Evolutionary conservation across 2,888 invertebrate species (phyloP).

Genomic region (Anticlea derivata): DNA sequence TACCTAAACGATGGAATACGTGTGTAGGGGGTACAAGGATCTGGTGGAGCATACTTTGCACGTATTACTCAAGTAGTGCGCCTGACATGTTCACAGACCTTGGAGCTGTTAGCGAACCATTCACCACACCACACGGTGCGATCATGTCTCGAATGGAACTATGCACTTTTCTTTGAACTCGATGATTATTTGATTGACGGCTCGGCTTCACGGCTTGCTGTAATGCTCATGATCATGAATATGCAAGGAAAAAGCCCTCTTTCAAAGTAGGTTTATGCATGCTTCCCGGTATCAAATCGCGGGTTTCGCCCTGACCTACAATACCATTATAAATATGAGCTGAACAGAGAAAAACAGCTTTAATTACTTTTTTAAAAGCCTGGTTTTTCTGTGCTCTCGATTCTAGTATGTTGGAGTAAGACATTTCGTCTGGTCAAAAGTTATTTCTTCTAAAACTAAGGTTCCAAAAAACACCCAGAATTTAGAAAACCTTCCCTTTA

Average conservation of each 20-base stretch:
- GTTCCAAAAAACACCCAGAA: too few relatives aligned
- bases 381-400: constrained; percentile 1
- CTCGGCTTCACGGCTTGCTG: too few relatives aligned
- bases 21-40: too few relatives aligned
- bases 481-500: too few relatives aligned
- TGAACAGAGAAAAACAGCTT: neutral
- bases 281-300: constrained; percentile 43
- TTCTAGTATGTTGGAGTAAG: neutral
- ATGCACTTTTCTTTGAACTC: constrained; percentile 7
- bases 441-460: too few relatives aligned
- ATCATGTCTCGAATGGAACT: neutral
- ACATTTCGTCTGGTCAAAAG: too few relatives aligned
- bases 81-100: constrained; percentile 45
- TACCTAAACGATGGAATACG: too few relatives aligned
- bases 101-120: constrained; percentile 44
- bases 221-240: too few relatives aligned
- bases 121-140: constrained; percentile 13
- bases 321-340: constrained; percentile 40
- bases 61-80: constrained; percentile 45
- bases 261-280: constrained; percentile 11
- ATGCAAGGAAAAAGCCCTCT: neutral
- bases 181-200: too few relatives aligned
- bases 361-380: neutral
- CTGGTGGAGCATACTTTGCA: constrained; percentile 40
- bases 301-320: constrained; percentile 47